Evolutionary conservation across 2,113 vertebrate species (phyloP).

Genomic region (Mormyrus lacerda): DNA sequence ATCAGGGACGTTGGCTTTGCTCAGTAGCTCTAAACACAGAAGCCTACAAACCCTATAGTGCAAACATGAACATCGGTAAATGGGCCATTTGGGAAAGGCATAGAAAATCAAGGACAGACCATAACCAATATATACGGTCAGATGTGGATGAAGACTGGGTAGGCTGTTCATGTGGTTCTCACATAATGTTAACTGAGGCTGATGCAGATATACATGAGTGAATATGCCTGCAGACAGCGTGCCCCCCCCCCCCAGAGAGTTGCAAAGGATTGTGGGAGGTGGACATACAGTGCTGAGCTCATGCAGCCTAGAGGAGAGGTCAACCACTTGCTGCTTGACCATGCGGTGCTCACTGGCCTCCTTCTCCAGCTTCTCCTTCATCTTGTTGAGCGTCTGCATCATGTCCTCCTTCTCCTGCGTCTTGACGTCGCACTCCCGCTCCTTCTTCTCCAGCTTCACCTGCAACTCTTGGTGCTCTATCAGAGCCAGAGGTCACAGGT

Average conservation of each 20-base stretch:
- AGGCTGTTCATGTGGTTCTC: too few species aligned
- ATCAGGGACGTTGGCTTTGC: neutral
- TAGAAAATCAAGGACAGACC: neutral
- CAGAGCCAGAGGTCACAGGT: neutral
- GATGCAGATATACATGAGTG: too few species aligned
- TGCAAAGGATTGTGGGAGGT: neutral
- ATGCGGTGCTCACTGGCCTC: conserved; percentile 85
- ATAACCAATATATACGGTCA: too few species aligned
- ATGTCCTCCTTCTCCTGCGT: conserved; percentile 98
- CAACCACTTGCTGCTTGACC: conserved; percentile 88
- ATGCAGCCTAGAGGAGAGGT: conserved; percentile 76
- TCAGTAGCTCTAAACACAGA: neutral
- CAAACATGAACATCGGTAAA: neutral
- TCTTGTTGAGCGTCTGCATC: conserved; percentile 98
- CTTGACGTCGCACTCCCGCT: conserved; percentile 93
- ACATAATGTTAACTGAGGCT: too few species aligned
- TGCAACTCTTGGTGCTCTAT: conserved; percentile 91
- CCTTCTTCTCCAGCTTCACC: conserved; percentile 94
- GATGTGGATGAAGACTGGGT: too few species aligned
- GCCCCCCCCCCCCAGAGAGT: neutral
- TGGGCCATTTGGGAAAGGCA: neutral
- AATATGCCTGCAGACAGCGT: too few species aligned
- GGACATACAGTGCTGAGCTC: conserved; percentile 81
- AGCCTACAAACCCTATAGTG: neutral
- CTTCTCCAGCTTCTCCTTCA: conserved; percentile 98